These are phyloP conservation scores for Bellardia pandia DNA, from an alignment of 2,888 invertebrate genomes.

Conservation along the genomic window DNA sequence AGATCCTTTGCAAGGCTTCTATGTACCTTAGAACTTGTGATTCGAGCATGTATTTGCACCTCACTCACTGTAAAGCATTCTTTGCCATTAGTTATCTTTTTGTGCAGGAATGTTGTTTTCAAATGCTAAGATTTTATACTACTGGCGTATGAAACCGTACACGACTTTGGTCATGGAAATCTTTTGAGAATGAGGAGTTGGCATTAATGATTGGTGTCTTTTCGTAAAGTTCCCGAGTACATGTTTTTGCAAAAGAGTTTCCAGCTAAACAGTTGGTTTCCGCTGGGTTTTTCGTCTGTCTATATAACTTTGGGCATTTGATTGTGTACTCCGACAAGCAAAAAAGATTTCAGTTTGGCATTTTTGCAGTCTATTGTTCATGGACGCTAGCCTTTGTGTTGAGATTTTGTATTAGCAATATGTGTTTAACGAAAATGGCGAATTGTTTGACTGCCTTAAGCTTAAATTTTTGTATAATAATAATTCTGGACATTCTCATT, in stretches of 20 bases:
- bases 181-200: too few species aligned
- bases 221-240: slow-evolving; percentile 75
- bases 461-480: too few species aligned
- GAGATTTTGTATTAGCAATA: slow-evolving; percentile 77
- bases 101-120: too few species aligned
- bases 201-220: slow-evolving; percentile 80
- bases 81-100: too few species aligned
- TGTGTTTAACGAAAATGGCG: slow-evolving; percentile 79
- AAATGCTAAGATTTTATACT: too few species aligned
- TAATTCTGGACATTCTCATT: too few species aligned
- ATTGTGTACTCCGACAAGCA: slow-evolving; percentile 75
- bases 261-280: slow-evolving; percentile 75
- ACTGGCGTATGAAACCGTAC: too few species aligned
- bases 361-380: slow-evolving; percentile 77
- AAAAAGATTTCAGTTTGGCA: slow-evolving; percentile 75
- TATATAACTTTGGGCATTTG: slow-evolving; percentile 77
- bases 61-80: too few species aligned
- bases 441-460: slow-evolving; percentile 78
- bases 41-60: too few species aligned
- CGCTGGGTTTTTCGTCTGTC: slow-evolving; percentile 70
- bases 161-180: too few species aligned
- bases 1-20: too few species aligned
- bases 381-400: slow-evolving; percentile 75
- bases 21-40: too few species aligned
- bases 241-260: slow-evolving; percentile 77